phyloP scores from a whole-genome alignment of 2,113 vertebrate species.

The Nycticorax nycticorax region DNA sequence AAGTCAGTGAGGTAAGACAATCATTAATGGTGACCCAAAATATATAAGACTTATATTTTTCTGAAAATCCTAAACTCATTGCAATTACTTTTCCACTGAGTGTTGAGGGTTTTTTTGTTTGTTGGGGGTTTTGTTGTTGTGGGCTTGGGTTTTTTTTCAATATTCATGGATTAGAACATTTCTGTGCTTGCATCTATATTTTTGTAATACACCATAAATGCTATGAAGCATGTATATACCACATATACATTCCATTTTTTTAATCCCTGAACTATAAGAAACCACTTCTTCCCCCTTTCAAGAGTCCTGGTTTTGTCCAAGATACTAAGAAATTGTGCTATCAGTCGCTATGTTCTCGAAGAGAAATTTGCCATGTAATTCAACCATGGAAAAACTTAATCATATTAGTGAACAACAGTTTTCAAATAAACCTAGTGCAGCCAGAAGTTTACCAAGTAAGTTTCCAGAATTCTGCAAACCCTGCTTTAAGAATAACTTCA shows the following conservation, averaged over 20 bases:
- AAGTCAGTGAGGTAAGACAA: neutral
- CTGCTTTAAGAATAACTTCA: neutral
- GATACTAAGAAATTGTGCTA: neutral
- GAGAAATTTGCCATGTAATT: neutral
- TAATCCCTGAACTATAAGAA: neutral
- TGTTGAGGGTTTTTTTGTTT: neutral
- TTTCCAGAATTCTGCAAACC: neutral
- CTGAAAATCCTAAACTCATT: neutral
- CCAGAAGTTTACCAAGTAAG: neutral
- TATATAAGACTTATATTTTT: neutral
- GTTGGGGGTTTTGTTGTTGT: neutral
- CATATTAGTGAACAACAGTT: neutral
- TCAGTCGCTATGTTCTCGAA: neutral
- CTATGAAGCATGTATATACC: neutral
- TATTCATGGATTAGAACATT: neutral
- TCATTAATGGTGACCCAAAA: neutral
- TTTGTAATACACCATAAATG: neutral
- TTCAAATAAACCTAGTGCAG: neutral
- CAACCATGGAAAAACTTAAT: neutral
- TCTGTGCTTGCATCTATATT: neutral
- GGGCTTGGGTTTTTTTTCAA: too few species aligned
- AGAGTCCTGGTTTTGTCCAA: neutral
- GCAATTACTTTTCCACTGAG: neutral
- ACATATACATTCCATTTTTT: neutral
- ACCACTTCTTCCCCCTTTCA: neutral